These are phyloP conservation scores for Drosophila flavopinicola DNA, from an alignment of 2,888 invertebrate species.

Conservation along the genomic window DNA sequence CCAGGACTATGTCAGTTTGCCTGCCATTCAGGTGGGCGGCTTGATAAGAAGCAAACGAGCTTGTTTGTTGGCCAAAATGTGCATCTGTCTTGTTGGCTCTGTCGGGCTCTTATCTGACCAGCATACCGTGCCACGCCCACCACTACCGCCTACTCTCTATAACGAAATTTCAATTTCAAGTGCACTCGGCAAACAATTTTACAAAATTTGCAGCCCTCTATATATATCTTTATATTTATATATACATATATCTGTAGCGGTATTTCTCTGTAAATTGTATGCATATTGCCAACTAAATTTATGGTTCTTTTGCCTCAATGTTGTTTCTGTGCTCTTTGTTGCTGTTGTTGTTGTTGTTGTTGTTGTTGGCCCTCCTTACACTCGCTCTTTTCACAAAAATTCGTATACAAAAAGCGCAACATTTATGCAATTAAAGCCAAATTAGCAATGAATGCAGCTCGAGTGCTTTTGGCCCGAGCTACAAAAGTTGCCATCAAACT, in stretches of 20 bases:
- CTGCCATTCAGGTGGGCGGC: conserved; percentile 53
- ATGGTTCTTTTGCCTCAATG: conserved; percentile 51
- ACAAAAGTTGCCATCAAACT: conserved; percentile 79
- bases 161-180: conserved; percentile 76
- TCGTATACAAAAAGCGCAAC: conserved; percentile 76
- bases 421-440: conserved; percentile 81
- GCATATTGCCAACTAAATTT: conserved; percentile 66
- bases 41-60: conserved; percentile 69
- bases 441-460: conserved; percentile 80
- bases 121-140: conserved; percentile 1
- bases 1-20: conserved; percentile 24
- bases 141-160: conserved; percentile 8
- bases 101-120: conserved; percentile 43
- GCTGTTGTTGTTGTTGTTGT: conserved; percentile 15
- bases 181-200: conserved; percentile 72
- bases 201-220: conserved; percentile 56
- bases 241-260: conserved; percentile 5
- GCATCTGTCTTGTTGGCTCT: conserved; percentile 57
- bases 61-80: conserved; percentile 66
- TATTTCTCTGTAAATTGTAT: conserved; percentile 41
- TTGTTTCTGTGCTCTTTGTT: conserved; percentile 29
- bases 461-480: conserved; percentile 72
- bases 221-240: conserved; percentile 13
- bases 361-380: conserved; percentile 11
- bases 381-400: conserved; percentile 52